These are phyloP conservation scores for Enteromius mattozi DNA, from an alignment of 2,797 vertebrate species.

Conservation along the genomic window DNA sequence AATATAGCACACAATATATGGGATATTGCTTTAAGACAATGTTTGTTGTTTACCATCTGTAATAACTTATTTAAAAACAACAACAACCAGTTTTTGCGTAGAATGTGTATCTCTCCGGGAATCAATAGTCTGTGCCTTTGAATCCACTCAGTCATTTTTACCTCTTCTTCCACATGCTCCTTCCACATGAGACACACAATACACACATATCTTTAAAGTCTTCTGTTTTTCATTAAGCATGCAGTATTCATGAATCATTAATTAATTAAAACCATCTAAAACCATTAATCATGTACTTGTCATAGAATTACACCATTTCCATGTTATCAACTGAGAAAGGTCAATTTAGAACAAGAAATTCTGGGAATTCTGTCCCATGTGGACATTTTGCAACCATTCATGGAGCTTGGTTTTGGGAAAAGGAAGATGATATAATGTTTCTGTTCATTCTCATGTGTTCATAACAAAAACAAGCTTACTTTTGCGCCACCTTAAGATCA, in stretches of 20 bases:
- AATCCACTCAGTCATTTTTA: not conserved
- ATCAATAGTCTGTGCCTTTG: not conserved
- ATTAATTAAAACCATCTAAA: slow-evolving; percentile 12
- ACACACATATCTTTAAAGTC: not conserved
- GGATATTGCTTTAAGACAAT: not conserved
- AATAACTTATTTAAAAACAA: not conserved
- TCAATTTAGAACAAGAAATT: slow-evolving; percentile 15
- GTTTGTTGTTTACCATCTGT: not conserved
- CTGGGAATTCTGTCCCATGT: slow-evolving; percentile 7
- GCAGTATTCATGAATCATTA: not conserved
- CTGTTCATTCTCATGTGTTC: not conserved
- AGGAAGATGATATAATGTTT: not conserved
- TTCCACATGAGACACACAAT: not conserved
- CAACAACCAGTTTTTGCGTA: not conserved
- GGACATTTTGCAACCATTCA: slow-evolving; percentile 18
- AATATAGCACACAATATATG: not conserved
- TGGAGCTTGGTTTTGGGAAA: not conserved
- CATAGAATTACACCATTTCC: not conserved
- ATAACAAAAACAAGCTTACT: slow-evolving; percentile 15
- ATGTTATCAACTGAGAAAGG: not conserved
- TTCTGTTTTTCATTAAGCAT: slow-evolving; percentile 9
- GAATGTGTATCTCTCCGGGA: not conserved
- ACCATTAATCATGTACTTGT: not conserved
- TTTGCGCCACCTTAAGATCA: slow-evolving; percentile 8
- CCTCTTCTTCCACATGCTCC: not conserved